A percentile compares a stretch with the other conserved stretches of the same genome.
These are phyloP conservation scores for Rhinogobius similis DNA, from an alignment of 2,113 vertebrate species.

Conservation along the genomic window DNA sequence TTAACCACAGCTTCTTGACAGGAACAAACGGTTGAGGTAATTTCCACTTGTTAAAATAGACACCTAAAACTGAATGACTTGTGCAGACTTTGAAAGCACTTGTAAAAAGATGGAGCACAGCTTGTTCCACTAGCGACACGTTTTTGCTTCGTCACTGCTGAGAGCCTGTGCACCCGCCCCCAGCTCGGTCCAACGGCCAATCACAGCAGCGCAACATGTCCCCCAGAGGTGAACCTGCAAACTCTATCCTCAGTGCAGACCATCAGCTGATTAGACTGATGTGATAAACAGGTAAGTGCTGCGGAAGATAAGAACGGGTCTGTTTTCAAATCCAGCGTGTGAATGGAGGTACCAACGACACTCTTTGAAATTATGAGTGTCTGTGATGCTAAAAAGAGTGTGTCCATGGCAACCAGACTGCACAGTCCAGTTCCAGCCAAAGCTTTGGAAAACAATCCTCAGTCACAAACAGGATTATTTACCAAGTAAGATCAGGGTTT, in stretches of 20 bases:
- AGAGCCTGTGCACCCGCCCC: slow-evolving; percentile 49
- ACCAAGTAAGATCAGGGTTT: slow-evolving; percentile 53
- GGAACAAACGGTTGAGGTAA: not conserved
- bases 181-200: slow-evolving; percentile 42
- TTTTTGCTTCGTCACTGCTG: slow-evolving; percentile 77
- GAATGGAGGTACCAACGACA: slow-evolving; percentile 13
- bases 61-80: slow-evolving; percentile 20
- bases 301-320: not conserved
- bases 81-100: slow-evolving; percentile 29
- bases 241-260: not conserved
- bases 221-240: slow-evolving; percentile 22
- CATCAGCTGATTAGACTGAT: slow-evolving; percentile 8
- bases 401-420: too few species aligned
- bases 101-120: slow-evolving; percentile 64
- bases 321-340: not conserved
- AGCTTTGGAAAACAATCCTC: slow-evolving; percentile 47
- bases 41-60: slow-evolving; percentile 1
- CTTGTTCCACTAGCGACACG: slow-evolving; percentile 53
- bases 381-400: too few species aligned
- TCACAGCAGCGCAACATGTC: slow-evolving; percentile 34
- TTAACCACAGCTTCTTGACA: not conserved
- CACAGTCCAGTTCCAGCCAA: slow-evolving; percentile 25
- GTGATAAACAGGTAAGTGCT: not conserved
- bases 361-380: slow-evolving; percentile 52
- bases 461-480: slow-evolving; percentile 49